Evolutionary conservation across 1,140 invertebrate genomes (phyloP), one percentile per base, ranked within the genome.

Genomic region (Drosophila sechellia): DNA sequence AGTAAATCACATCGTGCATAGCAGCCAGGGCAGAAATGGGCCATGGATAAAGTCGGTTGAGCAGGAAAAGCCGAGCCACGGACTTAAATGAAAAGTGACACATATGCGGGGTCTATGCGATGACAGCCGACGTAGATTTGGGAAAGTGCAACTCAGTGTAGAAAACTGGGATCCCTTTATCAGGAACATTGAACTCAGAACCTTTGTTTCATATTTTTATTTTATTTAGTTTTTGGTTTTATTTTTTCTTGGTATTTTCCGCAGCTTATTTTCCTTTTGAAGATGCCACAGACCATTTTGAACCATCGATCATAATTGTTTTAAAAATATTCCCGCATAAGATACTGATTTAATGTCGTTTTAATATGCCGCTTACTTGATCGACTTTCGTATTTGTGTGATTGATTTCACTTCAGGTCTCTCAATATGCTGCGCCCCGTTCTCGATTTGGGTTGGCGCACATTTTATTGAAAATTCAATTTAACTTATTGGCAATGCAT

Each of bases 381-480:
- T 34, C 40, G 42, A 57, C 35, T 57, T 56, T 35, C n/a, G n/a
- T 12, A 34, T 20, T 49, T 39, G 27, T 42, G 15, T 57, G 53
- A 75, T 66, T 75, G 71, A 66, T 75, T 48, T 54, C 35, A 65
- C 34, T 27, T 20, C 55, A 45, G 20, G 20, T 52, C n/a, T n/a
- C n/a, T 31, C 27, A 15, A 54, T 40, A 10, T 37, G 45, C 40
- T 48, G 40, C 42, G 52, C 13, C 53, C 45, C 60, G 57, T 75
- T 75, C 20, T 35, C 10, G 31, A 75, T 66, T 75, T 60, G 58
- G 71, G 65, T 65, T 71, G 31, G 37, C 11, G 27, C 46, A 52
- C 42, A 72, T 50, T 59, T 78, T 78, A 73, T 78, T 78, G 59
- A 43, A 77, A 77, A 73, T 68, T 73, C 76, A 74, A 79, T 74